These are phyloP conservation scores for Ceratina japonica DNA, from an alignment of 1,140 invertebrate species.

Conservation along the genomic window DNA sequence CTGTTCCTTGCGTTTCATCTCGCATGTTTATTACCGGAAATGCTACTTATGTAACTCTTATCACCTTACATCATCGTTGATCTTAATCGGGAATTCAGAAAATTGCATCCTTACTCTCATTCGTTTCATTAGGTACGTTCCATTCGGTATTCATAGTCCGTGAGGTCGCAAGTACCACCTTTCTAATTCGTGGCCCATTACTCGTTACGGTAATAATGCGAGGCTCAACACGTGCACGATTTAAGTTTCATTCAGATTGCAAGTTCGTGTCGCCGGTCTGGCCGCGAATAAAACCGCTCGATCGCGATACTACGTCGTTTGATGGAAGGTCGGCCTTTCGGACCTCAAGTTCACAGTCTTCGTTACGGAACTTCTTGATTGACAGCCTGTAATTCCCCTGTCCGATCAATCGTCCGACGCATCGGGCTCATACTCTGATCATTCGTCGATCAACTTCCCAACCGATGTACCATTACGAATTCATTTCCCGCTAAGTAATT, in stretches of 20 bases:
- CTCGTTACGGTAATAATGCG: neutral
- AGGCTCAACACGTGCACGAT: neutral
- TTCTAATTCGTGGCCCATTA: neutral
- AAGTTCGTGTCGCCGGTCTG: neutral
- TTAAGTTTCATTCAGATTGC: neutral
- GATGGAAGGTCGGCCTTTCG: neutral
- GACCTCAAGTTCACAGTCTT: slow-evolving; percentile 42
- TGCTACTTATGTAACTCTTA: neutral
- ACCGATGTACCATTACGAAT: no score
- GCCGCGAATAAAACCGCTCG: neutral
- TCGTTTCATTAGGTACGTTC: neutral
- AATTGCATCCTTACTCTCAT: neutral
- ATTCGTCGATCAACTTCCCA: no score
- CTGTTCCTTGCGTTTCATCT: slow-evolving; percentile 23
- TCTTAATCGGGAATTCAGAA: neutral
- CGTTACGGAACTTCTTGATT: neutral
- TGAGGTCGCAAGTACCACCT: no score
- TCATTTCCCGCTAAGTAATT: no score
- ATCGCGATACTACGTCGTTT: neutral
- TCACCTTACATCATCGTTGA: neutral
- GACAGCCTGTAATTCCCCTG: no score
- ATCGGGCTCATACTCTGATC: no score
- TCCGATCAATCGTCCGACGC: no score
- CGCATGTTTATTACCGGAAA: neutral
- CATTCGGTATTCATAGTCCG: neutral